Evolutionary conservation across 2,888 invertebrate species (phyloP), one percentile per base, ranked within the genome.

Genomic region (Lasioglossum calceatum): DNA sequence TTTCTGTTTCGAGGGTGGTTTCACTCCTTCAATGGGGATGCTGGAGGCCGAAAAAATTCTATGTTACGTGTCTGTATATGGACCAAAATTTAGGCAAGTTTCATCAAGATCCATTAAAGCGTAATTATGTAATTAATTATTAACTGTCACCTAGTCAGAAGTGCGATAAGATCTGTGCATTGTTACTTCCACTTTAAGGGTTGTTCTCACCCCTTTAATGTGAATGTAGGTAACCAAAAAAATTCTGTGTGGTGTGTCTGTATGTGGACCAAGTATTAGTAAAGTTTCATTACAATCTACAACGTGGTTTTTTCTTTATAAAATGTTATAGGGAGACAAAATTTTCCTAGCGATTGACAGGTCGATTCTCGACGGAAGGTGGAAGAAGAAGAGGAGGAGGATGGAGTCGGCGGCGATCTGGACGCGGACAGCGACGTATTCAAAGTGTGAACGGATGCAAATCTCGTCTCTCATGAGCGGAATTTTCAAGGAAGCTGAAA

Each of bases 371-470:
- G 58, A 58, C 12, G 32, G 16, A 32, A 32, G 64, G 16, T 1
- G 10, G n/a, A 54, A 23, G 54, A 54, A n/a, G 54, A 54, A 5
- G 32, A 27, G 2, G 32, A 64, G 16, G 27, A 14, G 27, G 64
- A 32, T 64, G 32, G 16, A 32, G 32, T 32, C 32, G 64, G 64
- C 32, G 64, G 19, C 73, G 54, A 61, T 73, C 78, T 16, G 42
- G 78, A n/a, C 70, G 83, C 86, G 84, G 85, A 82, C 89, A 75
- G 79, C 88, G 85, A 85, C 86, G 89, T 89, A 91, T 91, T 91
- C 89, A 89, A 93, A 93, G 94, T 93, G 93, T 92, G 93, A 93
- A 93, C 93, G 92, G 92, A 94, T 94, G 94, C 93, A 94, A 94
- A 94, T 94, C 80, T 81, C 77, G 85, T 81, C 88, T 90, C 91